Evolutionary conservation across 2,888 invertebrate genomes (phyloP), one percentile per base, ranked within the genome.

Genomic region (Aspidiotus rigidus): DNA sequence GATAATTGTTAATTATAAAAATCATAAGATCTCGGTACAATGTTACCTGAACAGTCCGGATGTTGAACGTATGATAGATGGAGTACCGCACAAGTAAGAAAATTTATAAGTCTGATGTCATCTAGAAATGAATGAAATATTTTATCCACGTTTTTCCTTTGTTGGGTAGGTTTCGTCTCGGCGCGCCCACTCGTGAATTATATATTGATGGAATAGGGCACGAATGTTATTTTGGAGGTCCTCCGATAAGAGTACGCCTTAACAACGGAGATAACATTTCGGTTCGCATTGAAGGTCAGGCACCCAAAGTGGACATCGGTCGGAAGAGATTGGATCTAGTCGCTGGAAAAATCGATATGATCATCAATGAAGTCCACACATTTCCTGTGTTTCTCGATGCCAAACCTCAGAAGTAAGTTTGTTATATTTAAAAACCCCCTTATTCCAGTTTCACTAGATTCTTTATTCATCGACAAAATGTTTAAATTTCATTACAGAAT

Each of bases 241-340:
- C 90, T 60, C 87, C 92, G 0, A 86, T 95, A 10, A 86, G 89
- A 57, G 83, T 97, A 53, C 88, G 88, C 1, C 85, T 96, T 44
- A 87, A 89, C 70, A 11, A 44, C 42, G 88, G 88, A 1, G 85
- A 87, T 72, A 83, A 86, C n/a, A 85, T 89, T 72, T 81, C 84
- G 59, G 83, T 98, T 1, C 87, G 90, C 75, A 80, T 99, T 9
- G 90, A 90, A 74, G 96, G 96, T 0, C 92, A 93, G 0, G 86
- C 93, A 6, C 98, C 98, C 0, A 92, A 92, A 79, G 96, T 98
- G 0, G 90, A 90, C 77, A 93, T 98, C 71, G 90, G 94, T 0
- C 80, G 79, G 1, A 85, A 87, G 74, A 83, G 92, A 41, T 86
- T 85, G 13, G 94, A 95, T 77, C 80, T 95, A 59, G 88, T 91